Percentiles rank a stretch among this genome's conserved stretches.
Conservation (phyloP, 2,888 invertebrate species). For the Acleris literana region DNA sequence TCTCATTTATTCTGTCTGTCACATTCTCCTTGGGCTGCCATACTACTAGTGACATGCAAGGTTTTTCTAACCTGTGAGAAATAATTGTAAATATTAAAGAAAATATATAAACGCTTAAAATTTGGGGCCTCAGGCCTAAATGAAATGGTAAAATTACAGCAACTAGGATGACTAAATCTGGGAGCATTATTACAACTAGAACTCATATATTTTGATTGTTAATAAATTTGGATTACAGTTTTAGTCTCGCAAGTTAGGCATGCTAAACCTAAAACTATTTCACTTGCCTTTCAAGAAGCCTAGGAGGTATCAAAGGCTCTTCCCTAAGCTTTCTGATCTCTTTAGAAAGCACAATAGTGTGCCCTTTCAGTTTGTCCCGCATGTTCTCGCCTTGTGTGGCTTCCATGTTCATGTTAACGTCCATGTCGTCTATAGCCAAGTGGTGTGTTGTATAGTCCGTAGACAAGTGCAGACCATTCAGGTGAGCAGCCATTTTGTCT, state of each 20-base stretch:
- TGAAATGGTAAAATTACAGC: no score
- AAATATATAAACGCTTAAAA: no score
- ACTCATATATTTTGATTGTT: no score
- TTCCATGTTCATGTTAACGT: conserved; percentile 68
- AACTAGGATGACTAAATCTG: no score
- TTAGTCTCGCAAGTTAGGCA: no score
- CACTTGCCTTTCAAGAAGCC: conserved; percentile 82
- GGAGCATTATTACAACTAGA: no score
- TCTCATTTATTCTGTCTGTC: conserved; percentile 57
- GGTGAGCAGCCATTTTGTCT: conserved; percentile 92
- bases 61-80: conserved; percentile 84
- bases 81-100: conserved; percentile 4
- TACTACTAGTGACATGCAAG: conserved; percentile 90
- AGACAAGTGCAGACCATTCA: conserved; percentile 89
- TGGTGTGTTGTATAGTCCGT: conserved; percentile 70
- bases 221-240: no score
- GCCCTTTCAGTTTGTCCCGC: conserved; percentile 72
- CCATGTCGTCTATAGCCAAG: conserved; percentile 61
- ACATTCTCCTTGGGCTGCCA: conserved; percentile 89
- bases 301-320: conserved; percentile 87
- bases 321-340: conserved; percentile 86
- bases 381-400: conserved; percentile 40
- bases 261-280: no score
- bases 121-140: no score
- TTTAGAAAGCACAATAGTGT: conserved; percentile 86